phyloP scores from a whole-genome alignment of 64 coral and sea anemone genomes.

The Hydrozoanthus tunicans region DNA sequence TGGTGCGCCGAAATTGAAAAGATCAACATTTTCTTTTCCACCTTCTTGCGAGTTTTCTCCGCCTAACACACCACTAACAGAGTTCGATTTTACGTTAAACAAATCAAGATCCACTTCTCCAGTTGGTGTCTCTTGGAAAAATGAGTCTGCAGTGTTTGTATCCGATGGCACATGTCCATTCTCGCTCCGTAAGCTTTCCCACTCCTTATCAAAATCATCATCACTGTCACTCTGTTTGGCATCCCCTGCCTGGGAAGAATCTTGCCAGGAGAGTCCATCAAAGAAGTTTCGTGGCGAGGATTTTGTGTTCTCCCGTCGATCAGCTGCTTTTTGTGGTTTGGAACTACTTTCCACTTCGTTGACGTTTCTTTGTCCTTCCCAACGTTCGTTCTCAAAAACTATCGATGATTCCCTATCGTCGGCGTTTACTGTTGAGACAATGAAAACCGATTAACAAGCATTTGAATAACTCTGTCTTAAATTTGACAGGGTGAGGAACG shows the following conservation, averaged over 20 bases:
- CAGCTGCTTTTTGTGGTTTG: not conserved
- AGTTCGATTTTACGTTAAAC: slow-evolving; percentile 71
- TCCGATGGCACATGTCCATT: not conserved
- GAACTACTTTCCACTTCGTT: not conserved
- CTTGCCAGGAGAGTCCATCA: slow-evolving; percentile 58
- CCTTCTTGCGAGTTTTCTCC: not conserved
- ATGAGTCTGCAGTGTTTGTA: not conserved
- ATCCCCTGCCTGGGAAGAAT: not conserved
- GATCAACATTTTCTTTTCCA: slow-evolving; percentile 25
- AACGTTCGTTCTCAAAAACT: slow-evolving; percentile 56
- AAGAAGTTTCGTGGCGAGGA: slow-evolving; percentile 37
- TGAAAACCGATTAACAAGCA: not conserved
- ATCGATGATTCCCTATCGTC: slow-evolving; percentile 91
- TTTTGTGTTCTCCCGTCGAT: slow-evolving; percentile 7
- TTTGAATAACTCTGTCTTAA: not conserved
- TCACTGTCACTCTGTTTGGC: slow-evolving; percentile 60
- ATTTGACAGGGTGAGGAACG: too few relatives aligned
- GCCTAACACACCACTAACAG: not conserved
- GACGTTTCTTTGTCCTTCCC: slow-evolving; percentile 29
- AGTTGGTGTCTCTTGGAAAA: slow-evolving; percentile 17
- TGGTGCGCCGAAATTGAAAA: slow-evolving; percentile 51
- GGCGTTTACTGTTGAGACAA: slow-evolving; percentile 71
- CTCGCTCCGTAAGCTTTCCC: slow-evolving; percentile 36
- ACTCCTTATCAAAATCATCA: slow-evolving; percentile 76
- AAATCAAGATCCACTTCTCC: slow-evolving; percentile 60